Base-by-base conservation (phyloP, 2,797 vertebrate species). In the Myotis findleyi region DNA sequence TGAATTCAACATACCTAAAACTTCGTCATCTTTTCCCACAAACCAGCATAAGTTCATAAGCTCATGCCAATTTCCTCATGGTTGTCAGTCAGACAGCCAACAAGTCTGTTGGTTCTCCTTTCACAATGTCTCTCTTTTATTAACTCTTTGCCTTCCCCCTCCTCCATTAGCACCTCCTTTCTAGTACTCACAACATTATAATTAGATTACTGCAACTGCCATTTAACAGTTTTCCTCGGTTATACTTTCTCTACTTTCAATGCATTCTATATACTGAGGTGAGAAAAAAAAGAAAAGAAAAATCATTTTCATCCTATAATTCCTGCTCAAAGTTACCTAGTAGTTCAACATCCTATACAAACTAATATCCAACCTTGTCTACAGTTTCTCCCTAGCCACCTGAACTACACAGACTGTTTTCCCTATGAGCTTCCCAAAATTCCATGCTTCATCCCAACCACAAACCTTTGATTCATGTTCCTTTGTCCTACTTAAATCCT, bases 1-100 rank as follows among this genome's bases (percentile, higher is more conserved):
- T 20, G 73, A 91, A 94, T 55, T 84, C n/a, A 79, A 49, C 16
- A 38, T 79, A 47, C 82, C 77, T 87, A 85, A 93, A 89, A 33
- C 38, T 68, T 93, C 14, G 38, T 91, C 33, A 66, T 76, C 64
- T 87, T 96, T 91, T 62, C 25, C 21, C 20, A 76, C 21, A 93
- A 92, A 87, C 23, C 68, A 75, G 5, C 36, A 75, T 66, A 84
- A 94, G 27, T 9, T 76, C 55, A 47, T 47, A 77, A 83, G 12
- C 13, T 21, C 9, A 59, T 79, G 57, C 14, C 66, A 84, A 18
- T 95, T 93, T 95, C 47, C n/a, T 94, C 20, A 71, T 71, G 51
- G n/a, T 76, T 33, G 21, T 80, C 55, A 71, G 27, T 83, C 13
- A 93, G 76, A 92, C 9, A 87, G 68, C 30, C 62, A 91, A 30